These are phyloP conservation scores for Liolophura sinensis DNA, from an alignment of 1,140 invertebrate species.

Conservation along the genomic window DNA sequence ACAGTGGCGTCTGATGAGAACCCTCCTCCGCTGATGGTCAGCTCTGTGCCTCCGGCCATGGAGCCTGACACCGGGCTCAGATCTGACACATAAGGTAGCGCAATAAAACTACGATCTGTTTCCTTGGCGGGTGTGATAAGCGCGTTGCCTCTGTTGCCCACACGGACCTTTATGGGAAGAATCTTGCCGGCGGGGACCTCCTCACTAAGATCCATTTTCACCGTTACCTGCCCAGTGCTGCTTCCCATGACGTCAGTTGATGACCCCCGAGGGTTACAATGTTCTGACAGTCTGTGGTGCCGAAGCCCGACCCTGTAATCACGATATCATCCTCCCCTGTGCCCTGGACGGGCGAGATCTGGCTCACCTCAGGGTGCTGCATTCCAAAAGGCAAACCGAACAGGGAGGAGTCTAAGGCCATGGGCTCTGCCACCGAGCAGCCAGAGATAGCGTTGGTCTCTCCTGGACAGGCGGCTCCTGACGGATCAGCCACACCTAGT, in stretches of 20 bases:
- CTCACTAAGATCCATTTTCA: conserved; percentile 15
- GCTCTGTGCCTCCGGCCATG: conserved; percentile 20
- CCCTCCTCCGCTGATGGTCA: conserved; percentile 31
- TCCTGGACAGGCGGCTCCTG: conserved; percentile 1
- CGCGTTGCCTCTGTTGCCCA: conserved; percentile 32
- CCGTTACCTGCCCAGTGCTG: conserved; percentile 5
- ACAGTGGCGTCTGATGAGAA: conserved; percentile 15
- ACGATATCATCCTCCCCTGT: conserved; percentile 24
- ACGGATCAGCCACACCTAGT: conserved; percentile 5
- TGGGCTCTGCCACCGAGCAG: conserved; percentile 14
- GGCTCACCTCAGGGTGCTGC: conserved; percentile 29
- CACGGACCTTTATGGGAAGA: conserved; percentile 13
- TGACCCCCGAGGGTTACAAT: conserved; percentile 23
- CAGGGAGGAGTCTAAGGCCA: conserved; percentile 3
- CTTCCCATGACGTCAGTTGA: conserved; percentile 10
- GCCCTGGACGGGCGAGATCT: conserved; percentile 20
- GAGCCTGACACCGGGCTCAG: conserved; percentile 29
- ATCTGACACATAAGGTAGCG: conserved; percentile 25
- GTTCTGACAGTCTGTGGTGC: conserved; percentile 29
- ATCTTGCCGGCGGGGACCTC: conserved; percentile 18
- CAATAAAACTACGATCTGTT: conserved; percentile 15
- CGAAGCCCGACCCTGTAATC: conserved; percentile 31
- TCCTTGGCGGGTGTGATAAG: conserved; percentile 14
- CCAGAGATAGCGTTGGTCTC: conserved; percentile 1
- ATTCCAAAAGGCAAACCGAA: conserved; percentile 35